Conservation (phyloP, 1,140 invertebrate genomes). For the Dendrolimus punctatus region DNA sequence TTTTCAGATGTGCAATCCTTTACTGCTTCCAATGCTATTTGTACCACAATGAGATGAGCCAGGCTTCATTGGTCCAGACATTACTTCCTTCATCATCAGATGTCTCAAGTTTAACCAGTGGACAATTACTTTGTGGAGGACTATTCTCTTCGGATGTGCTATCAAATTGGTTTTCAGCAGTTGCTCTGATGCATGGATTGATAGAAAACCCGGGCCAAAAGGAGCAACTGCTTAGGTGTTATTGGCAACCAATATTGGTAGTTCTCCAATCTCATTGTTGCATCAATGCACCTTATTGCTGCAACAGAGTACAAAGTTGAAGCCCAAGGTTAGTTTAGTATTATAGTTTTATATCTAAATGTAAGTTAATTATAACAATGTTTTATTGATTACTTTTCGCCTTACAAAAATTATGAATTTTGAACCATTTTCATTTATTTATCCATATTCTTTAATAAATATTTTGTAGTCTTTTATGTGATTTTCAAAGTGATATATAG, state of each 20-base stretch:
- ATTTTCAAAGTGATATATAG: too few relatives aligned
- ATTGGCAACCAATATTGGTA: constrained; percentile 88
- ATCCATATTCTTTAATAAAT: too few relatives aligned
- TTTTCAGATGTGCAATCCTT: constrained; percentile 87
- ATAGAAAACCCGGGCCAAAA: constrained; percentile 92
- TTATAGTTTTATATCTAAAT: too few relatives aligned
- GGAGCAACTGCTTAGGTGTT: constrained; percentile 95
- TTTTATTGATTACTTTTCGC: too few relatives aligned
- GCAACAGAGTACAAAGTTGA: constrained; percentile 88
- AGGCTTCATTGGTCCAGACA: constrained; percentile 91
- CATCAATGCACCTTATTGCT: constrained; percentile 90
- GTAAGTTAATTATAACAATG: too few relatives aligned
- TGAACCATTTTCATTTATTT: too few relatives aligned
- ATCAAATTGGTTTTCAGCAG: constrained; percentile 98
- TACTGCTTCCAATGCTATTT: constrained; percentile 98
- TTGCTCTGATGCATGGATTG: constrained; percentile 92
- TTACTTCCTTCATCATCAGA: constrained; percentile 89
- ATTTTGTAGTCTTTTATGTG: too few relatives aligned
- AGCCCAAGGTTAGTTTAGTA: constrained; percentile 77
- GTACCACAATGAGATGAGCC: constrained; percentile 93
- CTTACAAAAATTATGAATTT: too few relatives aligned
- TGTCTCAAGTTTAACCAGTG: constrained; percentile 79
- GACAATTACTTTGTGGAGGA: constrained; percentile 94
- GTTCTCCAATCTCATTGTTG: constrained; percentile 88
- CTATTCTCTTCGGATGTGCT: constrained; percentile 92